Evolutionary conservation across 2,797 vertebrate genomes (phyloP).

Genomic region (Lepilemur septentrionalis): DNA sequence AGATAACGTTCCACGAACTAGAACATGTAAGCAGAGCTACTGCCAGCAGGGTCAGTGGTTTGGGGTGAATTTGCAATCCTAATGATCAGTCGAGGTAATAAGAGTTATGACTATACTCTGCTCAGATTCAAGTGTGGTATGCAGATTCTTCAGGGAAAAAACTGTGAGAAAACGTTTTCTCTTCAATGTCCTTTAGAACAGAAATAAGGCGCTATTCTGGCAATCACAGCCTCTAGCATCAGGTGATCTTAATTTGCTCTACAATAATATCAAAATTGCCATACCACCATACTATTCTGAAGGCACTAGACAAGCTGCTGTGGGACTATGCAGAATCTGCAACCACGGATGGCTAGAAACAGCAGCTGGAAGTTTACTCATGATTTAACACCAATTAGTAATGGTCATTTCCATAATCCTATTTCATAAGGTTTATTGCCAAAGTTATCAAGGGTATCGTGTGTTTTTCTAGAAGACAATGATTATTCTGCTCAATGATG

Average conservation of each 20-base stretch:
- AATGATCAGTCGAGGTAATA: background rate
- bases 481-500: background rate
- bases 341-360: background rate
- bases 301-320: background rate
- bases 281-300: background rate
- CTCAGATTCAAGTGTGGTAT: background rate
- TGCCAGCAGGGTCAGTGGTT: background rate
- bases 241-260: background rate
- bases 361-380: background rate
- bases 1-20: background rate
- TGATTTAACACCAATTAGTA: conserved; percentile 54
- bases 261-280: background rate
- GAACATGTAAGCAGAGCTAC: background rate
- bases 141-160: background rate
- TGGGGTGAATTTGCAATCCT: background rate
- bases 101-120: background rate
- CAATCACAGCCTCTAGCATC: background rate
- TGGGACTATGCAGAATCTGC: background rate
- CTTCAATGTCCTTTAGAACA: background rate
- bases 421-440: conserved; percentile 27
- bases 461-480: background rate
- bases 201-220: background rate
- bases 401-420: conserved; percentile 43
- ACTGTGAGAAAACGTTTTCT: background rate
- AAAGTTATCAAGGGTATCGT: conserved; percentile 32